Percentiles rank a stretch among this genome's conserved stretches.
These are phyloP conservation scores for Prionace glauca DNA, from an alignment of 2,797 vertebrate species.

Conservation along the genomic window DNA sequence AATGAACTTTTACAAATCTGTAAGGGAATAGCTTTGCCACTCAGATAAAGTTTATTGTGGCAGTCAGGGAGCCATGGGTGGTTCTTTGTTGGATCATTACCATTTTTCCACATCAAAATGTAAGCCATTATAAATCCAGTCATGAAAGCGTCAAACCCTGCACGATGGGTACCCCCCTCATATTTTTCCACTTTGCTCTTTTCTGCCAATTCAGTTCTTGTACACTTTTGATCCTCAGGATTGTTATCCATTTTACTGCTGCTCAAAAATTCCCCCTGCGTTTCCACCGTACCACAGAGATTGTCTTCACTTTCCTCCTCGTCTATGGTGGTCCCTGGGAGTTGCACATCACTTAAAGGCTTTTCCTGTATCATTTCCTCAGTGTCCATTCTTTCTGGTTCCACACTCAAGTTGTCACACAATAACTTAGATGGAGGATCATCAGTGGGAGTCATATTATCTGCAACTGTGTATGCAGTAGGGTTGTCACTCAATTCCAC, in stretches of 20 bases:
- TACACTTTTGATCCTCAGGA: neutral
- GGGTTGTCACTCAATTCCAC: constrained; percentile 38
- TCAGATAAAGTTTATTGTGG: constrained; percentile 88
- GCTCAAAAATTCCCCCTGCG: neutral
- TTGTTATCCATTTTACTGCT: neutral
- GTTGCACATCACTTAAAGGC: constrained; percentile 1
- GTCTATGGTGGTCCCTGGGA: constrained; percentile 34
- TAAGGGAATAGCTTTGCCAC: constrained; percentile 81
- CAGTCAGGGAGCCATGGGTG: constrained; percentile 64
- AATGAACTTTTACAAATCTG: constrained; percentile 87
- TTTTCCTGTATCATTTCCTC: constrained; percentile 50
- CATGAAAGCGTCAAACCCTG: constrained; percentile 96
- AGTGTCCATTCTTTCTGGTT: neutral
- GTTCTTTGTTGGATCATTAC: constrained; percentile 26
- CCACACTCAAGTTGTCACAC: neutral
- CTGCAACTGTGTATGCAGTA: constrained; percentile 34
- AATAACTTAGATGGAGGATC: constrained; percentile 52
- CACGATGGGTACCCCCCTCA: constrained; percentile 75
- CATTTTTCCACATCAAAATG: constrained; percentile 55
- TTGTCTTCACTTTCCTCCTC: neutral
- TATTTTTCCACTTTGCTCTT: constrained; percentile 47
- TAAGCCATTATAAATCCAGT: constrained; percentile 87
- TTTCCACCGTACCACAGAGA: neutral
- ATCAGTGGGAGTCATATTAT: constrained; percentile 38
- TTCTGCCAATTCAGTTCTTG: neutral